Conservation (phyloP, 2,888 invertebrate genomes). For the Pyrrhosoma nymphula region DNA sequence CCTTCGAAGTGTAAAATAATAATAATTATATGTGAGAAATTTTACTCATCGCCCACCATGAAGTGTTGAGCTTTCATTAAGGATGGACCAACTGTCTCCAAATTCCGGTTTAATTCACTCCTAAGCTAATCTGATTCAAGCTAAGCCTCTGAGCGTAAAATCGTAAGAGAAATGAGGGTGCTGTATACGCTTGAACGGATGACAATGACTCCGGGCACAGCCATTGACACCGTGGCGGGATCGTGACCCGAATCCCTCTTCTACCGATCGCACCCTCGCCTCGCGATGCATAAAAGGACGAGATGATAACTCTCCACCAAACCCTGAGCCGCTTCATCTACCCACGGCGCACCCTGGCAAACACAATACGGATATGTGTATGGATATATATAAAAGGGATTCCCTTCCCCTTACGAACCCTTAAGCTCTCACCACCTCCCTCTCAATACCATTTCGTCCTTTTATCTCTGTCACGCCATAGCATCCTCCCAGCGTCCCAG, state of each 20-base stretch:
- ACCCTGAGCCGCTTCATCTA: background rate
- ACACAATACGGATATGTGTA: background rate
- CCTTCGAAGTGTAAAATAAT: no score
- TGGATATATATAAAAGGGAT: background rate
- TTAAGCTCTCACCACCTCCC: no score
- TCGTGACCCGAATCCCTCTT: background rate
- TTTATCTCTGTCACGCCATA: background rate
- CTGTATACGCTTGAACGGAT: background rate
- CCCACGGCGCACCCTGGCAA: background rate
- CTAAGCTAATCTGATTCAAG: background rate
- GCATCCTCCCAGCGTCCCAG: background rate
- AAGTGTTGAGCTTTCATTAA: background rate
- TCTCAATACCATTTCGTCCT: constrained; percentile 13
- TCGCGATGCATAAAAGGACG: background rate
- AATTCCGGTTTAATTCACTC: background rate
- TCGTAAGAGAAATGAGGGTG: background rate
- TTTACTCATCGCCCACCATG: no score
- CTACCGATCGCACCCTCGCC: background rate
- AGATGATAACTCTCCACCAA: background rate
- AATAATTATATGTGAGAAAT: no score
- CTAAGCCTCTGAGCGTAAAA: background rate
- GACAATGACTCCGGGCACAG: background rate
- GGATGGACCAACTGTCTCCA: background rate
- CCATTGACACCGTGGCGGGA: background rate
- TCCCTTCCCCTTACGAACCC: background rate